phyloP scores from a whole-genome alignment of 2,113 vertebrate genomes.

The Hipposideros armiger region DNA sequence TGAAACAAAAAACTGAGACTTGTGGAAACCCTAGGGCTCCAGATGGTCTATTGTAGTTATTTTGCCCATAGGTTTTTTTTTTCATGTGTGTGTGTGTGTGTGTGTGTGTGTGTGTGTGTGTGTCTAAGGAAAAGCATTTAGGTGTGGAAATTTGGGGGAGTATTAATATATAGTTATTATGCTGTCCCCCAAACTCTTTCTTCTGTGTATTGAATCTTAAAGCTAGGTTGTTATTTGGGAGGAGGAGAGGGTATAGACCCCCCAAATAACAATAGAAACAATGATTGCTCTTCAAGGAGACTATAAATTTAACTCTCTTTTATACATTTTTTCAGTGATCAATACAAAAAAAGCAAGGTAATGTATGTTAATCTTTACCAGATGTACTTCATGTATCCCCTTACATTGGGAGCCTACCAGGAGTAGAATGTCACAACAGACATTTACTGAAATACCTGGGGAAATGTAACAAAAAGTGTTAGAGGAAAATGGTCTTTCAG shows the following conservation, averaged over 20 bases:
- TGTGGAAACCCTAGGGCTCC: conserved; percentile 48
- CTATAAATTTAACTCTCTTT: conserved; percentile 78
- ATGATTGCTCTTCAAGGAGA: conserved; percentile 75
- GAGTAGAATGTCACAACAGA: conserved; percentile 90
- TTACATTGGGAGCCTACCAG: conserved; percentile 86
- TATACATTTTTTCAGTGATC: conserved; percentile 84
- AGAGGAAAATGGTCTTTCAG: conserved; percentile 92
- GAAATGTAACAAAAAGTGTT: conserved; percentile 91
- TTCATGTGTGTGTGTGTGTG: no score
- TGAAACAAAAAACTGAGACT: conserved; percentile 69
- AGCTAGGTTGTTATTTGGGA: conserved; percentile 75
- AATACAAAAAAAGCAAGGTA: conserved; percentile 85
- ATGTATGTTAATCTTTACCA: conserved; percentile 88
- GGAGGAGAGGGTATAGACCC: conserved; percentile 60
- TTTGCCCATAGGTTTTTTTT: conserved; percentile 54
- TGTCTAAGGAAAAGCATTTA: conserved; percentile 59
- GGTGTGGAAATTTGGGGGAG: conserved; percentile 46
- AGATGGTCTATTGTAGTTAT: conserved; percentile 64
- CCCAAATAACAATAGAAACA: conserved; percentile 80
- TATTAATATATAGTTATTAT: conserved; percentile 58
- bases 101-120: no score
- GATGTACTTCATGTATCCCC: conserved; percentile 85
- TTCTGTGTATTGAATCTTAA: conserved; percentile 65
- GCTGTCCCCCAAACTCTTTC: conserved; percentile 67
- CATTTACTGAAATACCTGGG: conserved; percentile 90